Conservation (phyloP, 2,113 vertebrate species). For the Corythornis cristatus region DNA sequence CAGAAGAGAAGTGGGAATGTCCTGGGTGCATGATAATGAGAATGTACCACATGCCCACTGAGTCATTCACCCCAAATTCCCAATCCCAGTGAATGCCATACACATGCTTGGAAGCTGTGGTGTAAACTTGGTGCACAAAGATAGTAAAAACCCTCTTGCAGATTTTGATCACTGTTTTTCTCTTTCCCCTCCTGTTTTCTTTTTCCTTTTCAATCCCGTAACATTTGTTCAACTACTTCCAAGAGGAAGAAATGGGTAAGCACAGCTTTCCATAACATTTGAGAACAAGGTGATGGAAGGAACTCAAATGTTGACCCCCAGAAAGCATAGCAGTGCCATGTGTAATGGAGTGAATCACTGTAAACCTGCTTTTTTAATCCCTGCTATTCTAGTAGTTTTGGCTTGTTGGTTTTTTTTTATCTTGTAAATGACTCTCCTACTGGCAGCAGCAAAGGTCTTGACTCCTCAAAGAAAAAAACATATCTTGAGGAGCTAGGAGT, state of each 20-base stretch:
- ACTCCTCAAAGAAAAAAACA: not conserved
- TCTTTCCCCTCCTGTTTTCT: not conserved
- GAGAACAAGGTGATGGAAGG: not conserved
- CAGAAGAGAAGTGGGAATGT: not conserved
- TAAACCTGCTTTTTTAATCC: not conserved
- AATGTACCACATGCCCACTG: not conserved
- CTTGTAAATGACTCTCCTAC: not conserved
- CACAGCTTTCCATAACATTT: not conserved
- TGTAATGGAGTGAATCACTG: not conserved
- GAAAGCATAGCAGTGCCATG: not conserved
- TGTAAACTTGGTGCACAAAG: not conserved
- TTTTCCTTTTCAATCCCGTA: not conserved
- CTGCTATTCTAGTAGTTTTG: not conserved
- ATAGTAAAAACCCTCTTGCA: not conserved
- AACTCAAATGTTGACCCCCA: not conserved
- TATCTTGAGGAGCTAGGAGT: not conserved
- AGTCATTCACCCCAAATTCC: not conserved
- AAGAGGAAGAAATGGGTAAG: constrained; percentile 53
- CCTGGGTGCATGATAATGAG: not conserved
- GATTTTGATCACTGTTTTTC: constrained; percentile 19
- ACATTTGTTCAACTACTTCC: constrained; percentile 28
- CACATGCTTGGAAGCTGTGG: not conserved
- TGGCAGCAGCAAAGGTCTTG: not conserved
- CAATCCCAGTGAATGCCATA: not conserved
- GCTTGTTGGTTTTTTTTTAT: not conserved